Evolutionary conservation across 2,888 invertebrate genomes (phyloP).

Genomic region (Pseudeuparius sepicola): DNA sequence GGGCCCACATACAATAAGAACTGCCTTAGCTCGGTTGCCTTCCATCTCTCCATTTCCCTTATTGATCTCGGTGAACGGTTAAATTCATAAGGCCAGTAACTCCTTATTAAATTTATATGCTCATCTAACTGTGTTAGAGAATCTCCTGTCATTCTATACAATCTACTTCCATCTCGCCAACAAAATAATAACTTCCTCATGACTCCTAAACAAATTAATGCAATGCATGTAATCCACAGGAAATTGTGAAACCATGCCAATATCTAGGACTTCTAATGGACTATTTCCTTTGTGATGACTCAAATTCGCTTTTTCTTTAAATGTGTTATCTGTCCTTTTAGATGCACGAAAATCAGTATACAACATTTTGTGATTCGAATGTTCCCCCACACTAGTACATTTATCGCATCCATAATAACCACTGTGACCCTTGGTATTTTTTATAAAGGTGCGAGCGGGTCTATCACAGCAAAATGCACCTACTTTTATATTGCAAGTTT

Average conservation of each 20-base stretch:
- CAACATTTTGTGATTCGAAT: slow-evolving; percentile 20
- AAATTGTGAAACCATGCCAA: neutral
- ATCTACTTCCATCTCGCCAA: slow-evolving; percentile 16
- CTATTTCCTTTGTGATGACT: too few relatives aligned
- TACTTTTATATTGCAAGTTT: slow-evolving; percentile 13
- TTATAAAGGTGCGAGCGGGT: slow-evolving; percentile 20
- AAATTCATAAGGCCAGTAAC: slow-evolving; percentile 18
- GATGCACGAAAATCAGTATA: too few relatives aligned
- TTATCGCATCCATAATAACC: slow-evolving; percentile 24
- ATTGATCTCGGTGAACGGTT: slow-evolving; percentile 18
- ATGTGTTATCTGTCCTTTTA: too few relatives aligned
- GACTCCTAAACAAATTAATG: slow-evolving; percentile 22
- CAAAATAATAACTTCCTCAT: slow-evolving; percentile 17
- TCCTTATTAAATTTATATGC: too few relatives aligned
- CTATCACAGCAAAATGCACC: slow-evolving; percentile 21
- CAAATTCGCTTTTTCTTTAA: too few relatives aligned
- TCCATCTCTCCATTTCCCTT: slow-evolving; percentile 18
- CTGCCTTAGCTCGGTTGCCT: slow-evolving; percentile 19
- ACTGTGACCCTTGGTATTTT: slow-evolving; percentile 21
- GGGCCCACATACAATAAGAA: slow-evolving; percentile 20
- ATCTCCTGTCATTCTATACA: too few relatives aligned
- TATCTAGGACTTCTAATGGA: too few relatives aligned
- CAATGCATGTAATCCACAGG: slow-evolving; percentile 26
- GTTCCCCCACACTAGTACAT: slow-evolving; percentile 14
- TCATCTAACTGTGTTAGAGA: slow-evolving; percentile 6